phyloP scores from a whole-genome alignment of 2,113 vertebrate species.

The Notechis scutatus region DNA sequence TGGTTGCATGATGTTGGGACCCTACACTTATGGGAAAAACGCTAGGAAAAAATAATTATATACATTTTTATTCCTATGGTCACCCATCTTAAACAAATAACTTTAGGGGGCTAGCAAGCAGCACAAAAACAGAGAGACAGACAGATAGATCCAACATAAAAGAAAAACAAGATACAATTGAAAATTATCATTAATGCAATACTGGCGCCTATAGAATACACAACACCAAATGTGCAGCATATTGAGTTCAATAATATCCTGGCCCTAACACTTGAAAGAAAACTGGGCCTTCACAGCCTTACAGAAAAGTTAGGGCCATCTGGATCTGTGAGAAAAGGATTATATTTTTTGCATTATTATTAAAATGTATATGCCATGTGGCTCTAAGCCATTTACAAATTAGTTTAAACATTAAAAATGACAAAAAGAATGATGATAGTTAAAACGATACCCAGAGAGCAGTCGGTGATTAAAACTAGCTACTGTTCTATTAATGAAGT shows the following conservation, averaged over 20 bases:
- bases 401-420: background rate
- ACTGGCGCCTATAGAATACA: background rate
- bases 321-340: background rate
- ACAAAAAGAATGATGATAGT: background rate
- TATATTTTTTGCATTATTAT: background rate
- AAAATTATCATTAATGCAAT: background rate
- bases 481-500: background rate
- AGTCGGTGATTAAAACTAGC: background rate
- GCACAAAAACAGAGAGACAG: background rate
- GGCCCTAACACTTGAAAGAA: background rate
- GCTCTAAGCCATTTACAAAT: background rate
- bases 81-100: background rate
- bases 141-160: background rate
- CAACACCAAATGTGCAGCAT: background rate
- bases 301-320: background rate
- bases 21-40: background rate
- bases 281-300: background rate
- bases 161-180: background rate
- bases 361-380: background rate
- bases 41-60: background rate
- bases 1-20: background rate
- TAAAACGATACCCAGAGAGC: background rate
- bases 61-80: background rate
- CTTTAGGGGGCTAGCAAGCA: background rate
- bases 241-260: background rate